phyloP scores from a whole-genome alignment of 2,797 vertebrate genomes.

The Macrochelys suwanniensis region DNA sequence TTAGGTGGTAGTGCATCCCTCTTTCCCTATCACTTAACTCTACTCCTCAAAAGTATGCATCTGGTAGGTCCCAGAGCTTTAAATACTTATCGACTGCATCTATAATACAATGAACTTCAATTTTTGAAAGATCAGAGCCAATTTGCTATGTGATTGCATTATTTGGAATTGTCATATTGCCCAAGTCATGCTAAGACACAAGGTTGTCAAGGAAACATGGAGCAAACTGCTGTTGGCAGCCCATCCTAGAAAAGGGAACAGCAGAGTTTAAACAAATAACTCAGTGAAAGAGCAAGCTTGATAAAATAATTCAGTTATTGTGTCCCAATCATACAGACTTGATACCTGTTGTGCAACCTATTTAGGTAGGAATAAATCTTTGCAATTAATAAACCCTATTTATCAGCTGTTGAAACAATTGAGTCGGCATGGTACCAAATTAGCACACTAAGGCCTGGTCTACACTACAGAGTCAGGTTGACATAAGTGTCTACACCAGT shows the following conservation, averaged over 20 bases:
- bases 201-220: neutral
- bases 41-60: neutral
- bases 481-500: neutral
- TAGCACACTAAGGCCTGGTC: neutral
- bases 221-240: neutral
- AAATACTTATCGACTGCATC: neutral
- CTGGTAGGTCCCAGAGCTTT: neutral
- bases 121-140: neutral
- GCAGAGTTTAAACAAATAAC: slow-evolving; percentile 36
- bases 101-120: neutral
- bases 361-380: slow-evolving; percentile 15
- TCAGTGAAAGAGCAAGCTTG: neutral
- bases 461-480: neutral
- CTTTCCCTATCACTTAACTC: neutral
- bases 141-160: neutral
- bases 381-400: neutral
- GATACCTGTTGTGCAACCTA: slow-evolving; percentile 8
- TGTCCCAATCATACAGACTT: neutral
- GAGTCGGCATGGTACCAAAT: neutral
- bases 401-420: neutral
- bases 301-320: neutral
- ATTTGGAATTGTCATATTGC: slow-evolving; percentile 38
- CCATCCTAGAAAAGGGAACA: neutral
- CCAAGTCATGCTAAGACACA: slow-evolving; percentile 23
- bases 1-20: neutral